phyloP scores from a whole-genome alignment of 2,113 vertebrate genomes.

The Hippocampus abdominalis region DNA sequence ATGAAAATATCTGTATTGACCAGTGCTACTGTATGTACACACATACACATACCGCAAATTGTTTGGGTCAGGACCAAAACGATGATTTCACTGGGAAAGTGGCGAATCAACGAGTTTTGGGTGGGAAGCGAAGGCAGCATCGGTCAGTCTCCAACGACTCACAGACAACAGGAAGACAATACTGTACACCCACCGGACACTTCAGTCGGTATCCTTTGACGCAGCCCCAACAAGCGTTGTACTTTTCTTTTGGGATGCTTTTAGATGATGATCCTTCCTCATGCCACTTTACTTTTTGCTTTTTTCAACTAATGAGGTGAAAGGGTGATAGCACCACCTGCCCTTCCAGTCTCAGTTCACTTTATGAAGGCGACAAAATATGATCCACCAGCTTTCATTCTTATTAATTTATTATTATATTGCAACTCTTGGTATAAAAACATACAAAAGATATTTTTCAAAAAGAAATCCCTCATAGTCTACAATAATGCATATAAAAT shows the following conservation, averaged over 20 bases:
- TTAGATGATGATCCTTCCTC: too few species aligned
- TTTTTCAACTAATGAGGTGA: background rate
- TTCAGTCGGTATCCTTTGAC: background rate
- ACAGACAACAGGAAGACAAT: constrained; percentile 1
- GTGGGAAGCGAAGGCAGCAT: background rate
- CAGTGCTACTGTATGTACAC: background rate
- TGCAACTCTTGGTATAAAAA: constrained; percentile 5
- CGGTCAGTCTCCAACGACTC: background rate
- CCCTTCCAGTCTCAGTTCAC: background rate
- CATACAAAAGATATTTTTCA: background rate
- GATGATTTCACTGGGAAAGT: background rate
- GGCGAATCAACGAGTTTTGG: background rate
- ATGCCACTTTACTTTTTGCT: background rate
- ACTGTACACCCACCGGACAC: background rate
- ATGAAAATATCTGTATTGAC: background rate
- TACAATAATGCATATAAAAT: background rate
- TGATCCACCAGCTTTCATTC: background rate
- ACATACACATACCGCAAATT: background rate
- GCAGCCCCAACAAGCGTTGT: background rate
- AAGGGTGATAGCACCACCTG: background rate
- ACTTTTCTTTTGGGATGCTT: background rate
- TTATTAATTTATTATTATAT: background rate
- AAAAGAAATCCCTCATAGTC: background rate
- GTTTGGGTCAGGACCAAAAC: background rate
- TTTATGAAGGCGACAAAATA: background rate